Conservation (phyloP, 2,888 invertebrate species). For the Octodonta nipae region DNA sequence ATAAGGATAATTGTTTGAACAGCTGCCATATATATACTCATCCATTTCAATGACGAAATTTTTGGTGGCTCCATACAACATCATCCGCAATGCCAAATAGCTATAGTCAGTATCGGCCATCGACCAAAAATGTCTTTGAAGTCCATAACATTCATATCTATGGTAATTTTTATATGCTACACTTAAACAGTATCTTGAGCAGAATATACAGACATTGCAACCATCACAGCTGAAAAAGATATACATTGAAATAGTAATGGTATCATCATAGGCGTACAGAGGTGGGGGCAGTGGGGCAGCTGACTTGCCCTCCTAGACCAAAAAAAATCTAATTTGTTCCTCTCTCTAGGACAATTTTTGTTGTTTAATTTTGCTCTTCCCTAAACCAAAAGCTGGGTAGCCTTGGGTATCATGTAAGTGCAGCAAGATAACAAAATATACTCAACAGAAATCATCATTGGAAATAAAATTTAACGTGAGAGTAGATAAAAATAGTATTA, state of each 20-base stretch:
- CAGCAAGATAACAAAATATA: too few species aligned
- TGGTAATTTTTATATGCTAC: slow-evolving; percentile 16
- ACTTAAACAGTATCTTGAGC: slow-evolving; percentile 15
- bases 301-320: too few species aligned
- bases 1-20: slow-evolving; percentile 15
- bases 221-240: slow-evolving; percentile 16
- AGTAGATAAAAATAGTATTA: too few species aligned
- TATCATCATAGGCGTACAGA: too few species aligned
- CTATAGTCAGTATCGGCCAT: slow-evolving; percentile 16
- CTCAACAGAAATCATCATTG: too few species aligned
- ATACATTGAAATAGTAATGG: slow-evolving; percentile 4
- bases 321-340: too few species aligned
- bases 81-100: slow-evolving; percentile 20
- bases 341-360: too few species aligned
- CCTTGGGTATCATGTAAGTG: too few species aligned
- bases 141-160: slow-evolving; percentile 21
- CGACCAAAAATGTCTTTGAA: slow-evolving; percentile 21
- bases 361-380: too few species aligned
- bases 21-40: slow-evolving; percentile 8
- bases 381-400: too few species aligned
- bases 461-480: too few species aligned
- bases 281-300: too few species aligned
- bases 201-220: slow-evolving; percentile 20
- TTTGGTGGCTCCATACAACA: slow-evolving; percentile 18
- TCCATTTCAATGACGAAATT: slow-evolving; percentile 12